phyloP scores from a whole-genome alignment of 1,140 invertebrate species.

The Lordiphosa clarofinis region DNA sequence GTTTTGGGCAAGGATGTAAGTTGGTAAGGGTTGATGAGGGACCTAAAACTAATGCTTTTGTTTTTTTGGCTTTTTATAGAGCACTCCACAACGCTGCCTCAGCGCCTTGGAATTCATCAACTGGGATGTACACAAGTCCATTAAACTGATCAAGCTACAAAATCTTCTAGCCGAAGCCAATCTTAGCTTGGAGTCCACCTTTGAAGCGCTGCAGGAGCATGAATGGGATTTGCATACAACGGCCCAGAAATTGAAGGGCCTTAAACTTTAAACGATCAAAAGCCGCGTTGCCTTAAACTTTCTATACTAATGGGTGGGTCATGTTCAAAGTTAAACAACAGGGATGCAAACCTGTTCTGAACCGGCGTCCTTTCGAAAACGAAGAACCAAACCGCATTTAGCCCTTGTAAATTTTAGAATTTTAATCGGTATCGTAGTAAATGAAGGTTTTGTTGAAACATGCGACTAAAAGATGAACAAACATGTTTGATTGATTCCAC shows the following conservation, averaged over 20 bases:
- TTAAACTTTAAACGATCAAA: constrained; percentile 47
- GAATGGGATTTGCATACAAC: constrained; percentile 80
- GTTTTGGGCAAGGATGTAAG: constrained; percentile 90
- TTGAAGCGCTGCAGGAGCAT: constrained; percentile 77
- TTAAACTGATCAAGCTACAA: constrained; percentile 90
- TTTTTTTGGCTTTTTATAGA: constrained; percentile 80
- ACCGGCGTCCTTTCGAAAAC: too few species aligned
- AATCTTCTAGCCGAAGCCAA: constrained; percentile 81
- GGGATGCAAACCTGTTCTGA: too few species aligned
- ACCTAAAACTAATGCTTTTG: not conserved
- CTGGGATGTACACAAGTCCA: constrained; percentile 94
- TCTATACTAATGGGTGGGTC: constrained; percentile 18
- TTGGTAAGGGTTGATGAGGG: not conserved
- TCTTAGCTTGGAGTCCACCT: constrained; percentile 78
- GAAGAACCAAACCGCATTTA: too few species aligned
- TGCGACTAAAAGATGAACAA: too few species aligned
- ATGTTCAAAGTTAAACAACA: too few species aligned
- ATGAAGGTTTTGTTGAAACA: too few species aligned
- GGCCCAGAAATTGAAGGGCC: constrained; percentile 65
- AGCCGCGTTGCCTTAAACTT: constrained; percentile 44
- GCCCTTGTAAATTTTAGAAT: too few species aligned
- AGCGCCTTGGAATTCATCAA: constrained; percentile 89
- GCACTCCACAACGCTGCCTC: constrained; percentile 89
- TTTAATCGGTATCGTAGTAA: too few species aligned
- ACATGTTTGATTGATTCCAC: too few species aligned